phyloP scores from a whole-genome alignment of 1,140 invertebrate genomes.

The Sitodiplosis mosellana region DNA sequence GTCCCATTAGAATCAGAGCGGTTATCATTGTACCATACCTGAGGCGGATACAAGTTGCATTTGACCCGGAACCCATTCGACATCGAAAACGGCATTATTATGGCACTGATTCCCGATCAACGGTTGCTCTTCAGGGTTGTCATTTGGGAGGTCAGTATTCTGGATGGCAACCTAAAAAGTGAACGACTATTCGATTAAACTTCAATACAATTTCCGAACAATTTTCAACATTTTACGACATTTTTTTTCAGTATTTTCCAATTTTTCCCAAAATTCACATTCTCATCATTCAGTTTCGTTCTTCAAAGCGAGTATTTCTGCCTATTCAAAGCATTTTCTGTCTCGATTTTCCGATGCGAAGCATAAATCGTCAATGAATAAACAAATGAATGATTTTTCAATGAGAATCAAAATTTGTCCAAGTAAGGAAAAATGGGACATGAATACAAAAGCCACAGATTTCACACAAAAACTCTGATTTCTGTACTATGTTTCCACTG shows the following conservation, averaged over 20 bases:
- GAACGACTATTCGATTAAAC: neutral
- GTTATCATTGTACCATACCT: constrained; percentile 21
- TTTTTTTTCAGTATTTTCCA: no score
- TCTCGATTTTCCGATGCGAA: no score
- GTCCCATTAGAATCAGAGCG: no score
- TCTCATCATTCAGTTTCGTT: no score
- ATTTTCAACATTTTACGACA: neutral
- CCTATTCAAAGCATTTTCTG: no score
- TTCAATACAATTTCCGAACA: neutral
- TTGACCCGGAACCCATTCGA: constrained; percentile 61
- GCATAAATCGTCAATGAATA: no score
- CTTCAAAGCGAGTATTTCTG: no score
- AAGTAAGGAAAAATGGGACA: no score
- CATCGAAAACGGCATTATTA: constrained; percentile 73
- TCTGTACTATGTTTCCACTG: neutral
- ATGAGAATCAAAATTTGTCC: no score
- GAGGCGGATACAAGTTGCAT: constrained; percentile 64
- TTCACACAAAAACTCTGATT: neutral
- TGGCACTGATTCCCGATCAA: constrained; percentile 44
- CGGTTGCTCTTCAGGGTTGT: constrained; percentile 18
- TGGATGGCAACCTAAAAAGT: constrained; percentile 20
- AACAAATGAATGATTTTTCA: no score
- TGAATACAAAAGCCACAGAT: no score
- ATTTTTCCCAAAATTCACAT: no score
- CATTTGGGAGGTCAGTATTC: constrained; percentile 20